Base-by-base conservation (phyloP, 2,113 vertebrate genomes). In the Uria aalge region DNA sequence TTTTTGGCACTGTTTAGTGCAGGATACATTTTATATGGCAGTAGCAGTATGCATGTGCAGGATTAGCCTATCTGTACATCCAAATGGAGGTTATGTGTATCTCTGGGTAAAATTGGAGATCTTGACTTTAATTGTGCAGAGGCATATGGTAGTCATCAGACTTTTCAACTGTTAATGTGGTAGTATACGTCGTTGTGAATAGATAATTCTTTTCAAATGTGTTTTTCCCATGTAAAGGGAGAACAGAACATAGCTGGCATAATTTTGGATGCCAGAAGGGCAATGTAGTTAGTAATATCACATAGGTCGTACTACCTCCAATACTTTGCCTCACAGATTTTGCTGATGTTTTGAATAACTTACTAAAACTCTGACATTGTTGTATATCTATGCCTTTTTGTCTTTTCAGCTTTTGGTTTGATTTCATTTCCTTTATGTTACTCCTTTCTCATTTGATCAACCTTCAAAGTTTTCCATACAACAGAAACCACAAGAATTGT, bases 381-480 rank as follows among this genome's bases (percentile, higher is more conserved):
- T 85, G 11, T 41, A 9, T 67, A 43, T 48, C 6, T 79, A 9
- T 57, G 66, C 11, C 32, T 9, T 9, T 23, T 63, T 57, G 36
- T 22, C 9, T 27, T 23, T 56, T 78, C 24, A 64, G 8, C 45
- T 79, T 90, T 80, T 62, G 6, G 4, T 6, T 91, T 89, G 47
- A 55, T 86, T 93, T 73, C 5, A 30, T 72, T 77, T 90, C 5
- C 38, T 85, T 47, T 43, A 9, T 32, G 18, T 66, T 85, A 80
- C 15, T 71, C 63, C 15, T 67, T 75, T 85, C 23, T 80, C n/a
- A 23, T 80, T 32, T 84, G 71, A 80, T 41, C 30, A 85, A 3
- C 2, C 4, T 90, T 67, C 0, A 0, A 91, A 74, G 22, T 11
- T 43, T 81, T 72, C 55, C 1, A 0, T 71, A 20, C 9, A 36